Evolutionary conservation across 1,140 invertebrate genomes (phyloP).

Genomic region (Planococcus citri): DNA sequence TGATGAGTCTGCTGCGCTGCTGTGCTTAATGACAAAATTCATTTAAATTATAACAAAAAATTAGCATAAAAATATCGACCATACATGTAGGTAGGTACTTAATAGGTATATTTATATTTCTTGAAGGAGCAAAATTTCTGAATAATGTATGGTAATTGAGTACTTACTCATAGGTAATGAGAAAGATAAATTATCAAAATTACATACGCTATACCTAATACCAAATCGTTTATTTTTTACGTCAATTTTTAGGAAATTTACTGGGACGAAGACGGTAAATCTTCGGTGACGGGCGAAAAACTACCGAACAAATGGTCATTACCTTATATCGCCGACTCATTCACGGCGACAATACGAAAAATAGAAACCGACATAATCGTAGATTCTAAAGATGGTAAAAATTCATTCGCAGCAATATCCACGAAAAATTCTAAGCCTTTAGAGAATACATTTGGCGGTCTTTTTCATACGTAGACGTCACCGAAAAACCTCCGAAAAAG

Average conservation of each 20-base stretch:
- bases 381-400: background rate
- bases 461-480: slow-evolving; percentile 33
- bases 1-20: too few species aligned
- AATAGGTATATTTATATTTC: too few species aligned
- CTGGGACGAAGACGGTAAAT: background rate
- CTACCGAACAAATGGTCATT: background rate
- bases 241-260: background rate
- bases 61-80: too few species aligned
- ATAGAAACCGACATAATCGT: background rate
- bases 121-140: too few species aligned
- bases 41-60: too few species aligned
- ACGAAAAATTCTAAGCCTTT: background rate
- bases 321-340: background rate
- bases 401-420: background rate
- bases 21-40: too few species aligned
- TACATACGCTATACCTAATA: too few species aligned
- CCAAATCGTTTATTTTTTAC: too few species aligned
- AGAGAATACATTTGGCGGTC: background rate
- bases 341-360: background rate
- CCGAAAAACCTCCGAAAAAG: slow-evolving; percentile 34
- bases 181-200: too few species aligned
- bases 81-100: too few species aligned
- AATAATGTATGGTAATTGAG: too few species aligned
- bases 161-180: too few species aligned
- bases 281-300: background rate